Evolutionary conservation across 2,888 invertebrate species (phyloP), one percentile per base, ranked within the genome.

Genomic region (Pollenia amentaria): DNA sequence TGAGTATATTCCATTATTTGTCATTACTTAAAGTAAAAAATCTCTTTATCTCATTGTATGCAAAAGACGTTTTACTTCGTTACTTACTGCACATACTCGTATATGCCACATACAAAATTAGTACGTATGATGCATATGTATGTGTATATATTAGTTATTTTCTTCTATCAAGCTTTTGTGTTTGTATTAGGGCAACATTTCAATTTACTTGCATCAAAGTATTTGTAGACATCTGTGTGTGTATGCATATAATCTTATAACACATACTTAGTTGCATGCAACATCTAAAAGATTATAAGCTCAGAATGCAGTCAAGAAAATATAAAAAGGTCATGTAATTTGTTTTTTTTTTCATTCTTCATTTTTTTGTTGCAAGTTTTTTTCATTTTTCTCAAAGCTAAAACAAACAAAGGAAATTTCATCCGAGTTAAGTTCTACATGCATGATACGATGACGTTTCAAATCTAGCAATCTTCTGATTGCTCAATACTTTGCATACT

Each of bases 301-400:
- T 81, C 55, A 69, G 76, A 67, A 73, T 87, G 87, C 76, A 87
- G 70, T 84, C 83, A 77, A 80, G 72, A 80, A 77, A 67, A 84
- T 80, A 79, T 75, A 77, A 84, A 76, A 81, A 87, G 87, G 87
- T 87, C 87, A 87, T 87, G 73, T 67, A 67, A 76, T 42, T 75
- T 75, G 51, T 67, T 72, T 76, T 72, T 86, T n/a, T 57, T n/a
- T 46, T 55, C 51, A n/a, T 51, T 55, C 48, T 11, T 67, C 14
- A 10, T 4, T 29, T n/a, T n/a, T 14, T 21, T 18, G 14, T 57
- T n/a, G n/a, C n/a, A 29, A 7, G 40, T 8, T n/a, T 48, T 51
- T 46, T 46, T 67, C 9, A 18, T 62, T 80, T 73, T 16, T 18
- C 7, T 51, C 57, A 76, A 78, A 82, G 75, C 64, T 51, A 72